Conservation (phyloP, 2,113 vertebrate species). For the Pseudonaja textilis region DNA sequence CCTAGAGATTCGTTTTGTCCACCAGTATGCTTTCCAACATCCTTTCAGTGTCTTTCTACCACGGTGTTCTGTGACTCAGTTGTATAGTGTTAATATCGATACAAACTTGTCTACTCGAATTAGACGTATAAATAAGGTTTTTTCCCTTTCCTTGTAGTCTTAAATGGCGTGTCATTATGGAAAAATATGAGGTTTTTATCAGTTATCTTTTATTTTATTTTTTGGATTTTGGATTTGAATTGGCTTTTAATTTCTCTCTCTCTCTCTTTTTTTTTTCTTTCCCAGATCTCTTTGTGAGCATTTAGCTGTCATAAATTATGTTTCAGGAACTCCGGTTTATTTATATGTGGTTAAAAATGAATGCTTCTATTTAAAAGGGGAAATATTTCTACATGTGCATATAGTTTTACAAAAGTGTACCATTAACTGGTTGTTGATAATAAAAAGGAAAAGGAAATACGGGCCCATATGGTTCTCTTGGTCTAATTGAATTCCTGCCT, state of each 20-base stretch:
- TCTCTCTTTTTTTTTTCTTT: slow-evolving; percentile 48
- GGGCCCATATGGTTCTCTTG: slow-evolving; percentile 36
- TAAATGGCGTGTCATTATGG: slow-evolving; percentile 87
- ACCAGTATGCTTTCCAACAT: slow-evolving; percentile 82
- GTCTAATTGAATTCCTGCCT: slow-evolving; percentile 36
- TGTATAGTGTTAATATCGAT: slow-evolving; percentile 98
- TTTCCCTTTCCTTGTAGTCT: slow-evolving; percentile 84
- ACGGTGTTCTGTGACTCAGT: slow-evolving; percentile 97
- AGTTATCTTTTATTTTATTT: slow-evolving; percentile 67
- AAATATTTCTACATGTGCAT: slow-evolving; percentile 99
- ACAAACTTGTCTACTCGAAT: slow-evolving; percentile 88
- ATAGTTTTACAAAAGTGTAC: slow-evolving; percentile 99
- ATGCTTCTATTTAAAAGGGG: slow-evolving; percentile 99
- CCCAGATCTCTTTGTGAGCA: slow-evolving; percentile 87
- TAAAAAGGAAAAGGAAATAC: slow-evolving; percentile 86
- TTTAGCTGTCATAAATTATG: slow-evolving; percentile 86
- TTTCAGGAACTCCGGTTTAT: slow-evolving; percentile 92
- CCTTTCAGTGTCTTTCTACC: slow-evolving; percentile 93
- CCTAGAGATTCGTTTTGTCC: slow-evolving; percentile 87
- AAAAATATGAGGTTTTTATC: slow-evolving; percentile 82
- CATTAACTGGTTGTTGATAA: slow-evolving; percentile 99
- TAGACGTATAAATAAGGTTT: slow-evolving; percentile 87
- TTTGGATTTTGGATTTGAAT: slow-evolving; percentile 76
- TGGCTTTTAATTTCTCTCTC: slow-evolving; percentile 62
- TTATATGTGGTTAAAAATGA: slow-evolving; percentile 98